Percentiles rank a stretch among this genome's conserved stretches.
Conservation (phyloP, 2,797 vertebrate species). For the Smutsia gigantea region DNA sequence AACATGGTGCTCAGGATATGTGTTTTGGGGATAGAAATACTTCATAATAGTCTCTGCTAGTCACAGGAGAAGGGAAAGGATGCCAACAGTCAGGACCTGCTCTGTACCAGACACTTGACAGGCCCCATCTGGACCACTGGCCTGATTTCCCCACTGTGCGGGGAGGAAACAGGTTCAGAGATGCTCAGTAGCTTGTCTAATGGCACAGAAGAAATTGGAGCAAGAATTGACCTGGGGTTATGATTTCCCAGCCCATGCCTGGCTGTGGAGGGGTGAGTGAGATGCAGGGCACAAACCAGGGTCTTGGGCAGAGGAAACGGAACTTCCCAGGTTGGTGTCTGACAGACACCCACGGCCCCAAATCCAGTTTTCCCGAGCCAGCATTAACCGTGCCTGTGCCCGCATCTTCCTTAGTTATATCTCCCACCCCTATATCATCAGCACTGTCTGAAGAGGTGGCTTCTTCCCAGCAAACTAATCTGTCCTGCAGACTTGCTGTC, state of each 20-base stretch:
- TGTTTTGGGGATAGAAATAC: neutral
- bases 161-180: neutral
- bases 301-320: neutral
- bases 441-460: neutral
- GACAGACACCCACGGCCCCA: neutral
- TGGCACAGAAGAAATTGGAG: neutral
- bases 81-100: accelerated
- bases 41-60: neutral
- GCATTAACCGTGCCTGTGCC: neutral
- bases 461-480: neutral
- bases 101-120: neutral
- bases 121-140: neutral
- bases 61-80: neutral
- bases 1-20: neutral
- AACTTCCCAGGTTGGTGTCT: neutral
- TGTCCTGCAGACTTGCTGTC: neutral
- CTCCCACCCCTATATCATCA: neutral
- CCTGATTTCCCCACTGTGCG: neutral
- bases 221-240: neutral
- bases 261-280: neutral
- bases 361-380: neutral
- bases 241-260: neutral
- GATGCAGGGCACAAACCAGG: neutral
- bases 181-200: neutral
- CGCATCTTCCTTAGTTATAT: neutral